Evolutionary conservation across 2,113 vertebrate genomes (phyloP), one percentile per base, ranked within the genome.

Genomic region (Onychostoma macrolepis): DNA sequence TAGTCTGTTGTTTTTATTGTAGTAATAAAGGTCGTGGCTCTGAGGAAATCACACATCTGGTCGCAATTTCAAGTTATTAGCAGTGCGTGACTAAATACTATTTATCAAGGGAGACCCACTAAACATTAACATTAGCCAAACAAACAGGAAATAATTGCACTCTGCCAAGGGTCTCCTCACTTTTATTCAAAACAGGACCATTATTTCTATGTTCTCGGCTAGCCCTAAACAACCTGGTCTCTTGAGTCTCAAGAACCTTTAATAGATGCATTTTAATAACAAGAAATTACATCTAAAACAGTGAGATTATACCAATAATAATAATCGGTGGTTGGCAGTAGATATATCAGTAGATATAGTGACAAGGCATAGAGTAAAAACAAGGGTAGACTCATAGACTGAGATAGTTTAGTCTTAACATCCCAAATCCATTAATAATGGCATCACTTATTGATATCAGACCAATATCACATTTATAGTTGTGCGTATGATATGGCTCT

Each of bases 31-130:
- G 56, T 33, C 3, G 12, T 50, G 24, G 13, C 71, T 63, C 28
- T 63, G 28, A 84, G 63, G 11, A 69, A 65, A 74, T 83, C 8
- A 71, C 38, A 9, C 38, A 84, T 80, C 74, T 13, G 63, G 77
- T 71, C 45, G 43, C 67, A 36, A 48, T 77, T 88, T 74, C 58
- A 78, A 45, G n/a, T 28, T 72, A 78, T 80, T 71, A 86, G n/a
- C 82, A 72, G 26, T 21, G 53, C 63, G 74, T 75, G 74, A 79
- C 86, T 89, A 86, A 89, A 84, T 50, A 36, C 33, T 71, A 8
- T 36, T 72, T 58, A 65, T 38, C 12, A 30, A 80, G 50, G 24
- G 74, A 84, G 76, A 43, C n/a, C 50, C 71, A 56, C 30, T 3
- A 33, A 63, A 76, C 53, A 26, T 72, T 63, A 41, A n/a, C 53